A percentile compares a stretch with the other conserved stretches of the same genome.
These are phyloP conservation scores for Oreochromis grahami DNA, from an alignment of 2,797 vertebrate genomes.

Conservation along the genomic window DNA sequence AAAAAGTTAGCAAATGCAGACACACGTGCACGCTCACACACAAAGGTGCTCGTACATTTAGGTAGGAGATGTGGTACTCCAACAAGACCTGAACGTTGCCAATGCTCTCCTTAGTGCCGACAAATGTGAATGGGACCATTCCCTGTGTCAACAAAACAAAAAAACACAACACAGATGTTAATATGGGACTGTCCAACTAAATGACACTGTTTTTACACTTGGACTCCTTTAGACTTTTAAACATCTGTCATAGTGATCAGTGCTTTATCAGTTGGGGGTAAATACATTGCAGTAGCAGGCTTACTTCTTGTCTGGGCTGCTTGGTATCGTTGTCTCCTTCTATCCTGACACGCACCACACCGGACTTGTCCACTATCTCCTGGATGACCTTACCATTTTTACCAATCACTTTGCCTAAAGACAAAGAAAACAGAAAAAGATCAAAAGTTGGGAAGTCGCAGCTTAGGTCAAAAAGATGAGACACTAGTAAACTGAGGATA, in stretches of 20 bases:
- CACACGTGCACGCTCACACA: not conserved
- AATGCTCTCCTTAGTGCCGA: conserved; percentile 97
- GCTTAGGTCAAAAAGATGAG: not conserved
- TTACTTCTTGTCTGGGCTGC: conserved; percentile 91
- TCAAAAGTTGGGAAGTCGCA: not conserved
- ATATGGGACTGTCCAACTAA: conserved; percentile 18
- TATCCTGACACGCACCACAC: conserved; percentile 95
- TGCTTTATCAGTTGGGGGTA: not conserved
- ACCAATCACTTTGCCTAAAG: conserved; percentile 95
- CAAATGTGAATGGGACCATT: conserved; percentile 98
- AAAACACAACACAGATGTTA: conserved; percentile 32
- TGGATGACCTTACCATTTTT: conserved; percentile 99
- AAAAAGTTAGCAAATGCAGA: not conserved
- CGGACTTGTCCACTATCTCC: conserved; percentile 98
- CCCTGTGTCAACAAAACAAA: conserved; percentile 80
- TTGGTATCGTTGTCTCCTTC: conserved; percentile 99
- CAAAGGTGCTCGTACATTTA: conserved; percentile 83
- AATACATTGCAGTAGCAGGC: conserved; percentile 48
- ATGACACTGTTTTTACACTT: not conserved
- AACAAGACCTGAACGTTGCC: conserved; percentile 95
- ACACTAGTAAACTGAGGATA: not conserved
- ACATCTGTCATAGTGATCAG: not conserved
- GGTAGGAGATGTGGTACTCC: conserved; percentile 97
- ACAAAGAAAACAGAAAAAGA: not conserved
- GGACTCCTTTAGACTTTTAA: not conserved